These are phyloP conservation scores for Anastrepha obliqua DNA, from an alignment of 1,140 invertebrate species.

Conservation along the genomic window DNA sequence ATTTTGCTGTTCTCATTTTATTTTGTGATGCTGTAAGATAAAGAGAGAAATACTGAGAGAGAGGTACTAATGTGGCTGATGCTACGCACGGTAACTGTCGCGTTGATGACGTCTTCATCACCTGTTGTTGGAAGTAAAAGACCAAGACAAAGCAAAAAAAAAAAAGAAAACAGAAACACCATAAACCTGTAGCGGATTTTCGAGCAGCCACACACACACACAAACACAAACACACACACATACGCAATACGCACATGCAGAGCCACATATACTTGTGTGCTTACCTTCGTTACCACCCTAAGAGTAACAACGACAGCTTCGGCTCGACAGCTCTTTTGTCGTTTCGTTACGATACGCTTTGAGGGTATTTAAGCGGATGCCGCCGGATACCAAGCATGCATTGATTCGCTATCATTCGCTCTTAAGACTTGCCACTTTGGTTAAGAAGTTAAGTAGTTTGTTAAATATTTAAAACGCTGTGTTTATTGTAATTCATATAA, in stretches of 20 bases:
- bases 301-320: conserved; percentile 36
- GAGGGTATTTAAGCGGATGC: conserved; percentile 73
- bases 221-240: neutral
- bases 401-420: conserved; percentile 75
- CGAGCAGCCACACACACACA: neutral
- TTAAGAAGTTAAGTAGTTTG: conserved; percentile 57
- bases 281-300: neutral
- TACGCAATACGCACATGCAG: neutral
- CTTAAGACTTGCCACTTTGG: conserved; percentile 72
- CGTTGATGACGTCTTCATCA: conserved; percentile 49
- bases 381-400: conserved; percentile 69
- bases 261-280: neutral
- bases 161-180: neutral
- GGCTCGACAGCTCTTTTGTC: conserved; percentile 58
- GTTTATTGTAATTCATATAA: conserved; percentile 72
- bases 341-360: conserved; percentile 35
- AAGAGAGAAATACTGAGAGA: neutral
- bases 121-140: conserved; percentile 21
- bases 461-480: conserved; percentile 70
- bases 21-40: neutral
- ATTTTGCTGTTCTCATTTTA: conserved; percentile 41
- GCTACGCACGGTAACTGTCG: neutral
- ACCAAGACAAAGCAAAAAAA: conserved; percentile 11
- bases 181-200: conserved; percentile 23
- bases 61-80: neutral